Evolutionary conservation across 2,113 vertebrate species (phyloP), one percentile per base, ranked within the genome.

Genomic region (Anoplopoma fimbria): DNA sequence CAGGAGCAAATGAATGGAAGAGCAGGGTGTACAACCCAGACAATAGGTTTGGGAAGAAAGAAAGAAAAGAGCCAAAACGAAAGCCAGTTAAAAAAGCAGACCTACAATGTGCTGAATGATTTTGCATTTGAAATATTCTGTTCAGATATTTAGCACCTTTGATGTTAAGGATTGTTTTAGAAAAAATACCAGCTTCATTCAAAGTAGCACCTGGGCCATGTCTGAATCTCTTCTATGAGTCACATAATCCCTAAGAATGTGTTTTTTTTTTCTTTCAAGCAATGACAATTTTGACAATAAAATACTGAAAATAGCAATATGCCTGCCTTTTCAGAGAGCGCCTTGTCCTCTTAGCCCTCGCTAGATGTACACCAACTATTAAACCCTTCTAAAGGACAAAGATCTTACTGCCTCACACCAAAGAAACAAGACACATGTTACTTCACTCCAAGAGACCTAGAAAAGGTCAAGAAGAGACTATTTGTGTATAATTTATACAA

Each of bases 111-210:
- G 45, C n/a, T 33, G 31, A 70, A 72, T 13, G 9, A 27, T 81
- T 47, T 60, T 68, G 74, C 77, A 75, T 63, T 68, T 65, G 23
- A 90, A 84, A 65, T 64, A 72, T 25, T 58, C 38, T 10, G 14
- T 62, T 79, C 25, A 74, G 47, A 61, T 62, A 77, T 83, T 81
- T 69, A 83, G 69, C 55, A 81, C 75, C 81, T 91, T 76, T 74
- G 64, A 86, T 80, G 71, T 83, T 78, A 83, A 88, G 84, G 53
- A 83, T 85, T 79, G 73, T 82, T 85, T 69, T 61, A n/a, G 14
- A 29, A 72, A 65, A 71, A 69, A 62, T 60, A 49, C 27, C n/a
- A 76, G 55, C 10, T 29, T 42, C 9, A 81, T 74, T 77, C 40
- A 75, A 79, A 69, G 57, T 34, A 62, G 68, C 76, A 79, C 73